phyloP scores from a whole-genome alignment of 2,113 vertebrate species.

The Boulengeromyrus knoepffleri region DNA sequence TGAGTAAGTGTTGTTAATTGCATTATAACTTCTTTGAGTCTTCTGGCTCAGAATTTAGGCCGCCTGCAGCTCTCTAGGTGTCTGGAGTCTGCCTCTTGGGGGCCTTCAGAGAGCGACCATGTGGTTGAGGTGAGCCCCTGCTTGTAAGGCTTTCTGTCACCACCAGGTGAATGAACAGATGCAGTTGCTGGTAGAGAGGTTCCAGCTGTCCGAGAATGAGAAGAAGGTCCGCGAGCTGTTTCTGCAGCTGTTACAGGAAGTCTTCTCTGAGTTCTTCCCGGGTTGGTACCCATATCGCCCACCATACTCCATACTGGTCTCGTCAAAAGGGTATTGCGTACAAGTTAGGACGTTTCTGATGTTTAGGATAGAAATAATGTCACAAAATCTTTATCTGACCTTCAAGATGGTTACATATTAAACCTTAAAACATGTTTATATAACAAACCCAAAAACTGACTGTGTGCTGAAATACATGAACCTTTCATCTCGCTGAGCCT shows the following conservation, averaged over 20 bases:
- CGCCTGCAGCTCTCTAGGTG: too few species aligned
- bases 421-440: background rate
- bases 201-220: conserved; percentile 72
- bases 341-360: background rate
- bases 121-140: background rate
- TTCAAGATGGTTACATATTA: background rate
- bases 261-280: conserved; percentile 83
- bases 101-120: background rate
- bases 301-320: background rate
- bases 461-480: background rate
- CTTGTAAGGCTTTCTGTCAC: background rate
- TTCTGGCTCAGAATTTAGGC: background rate
- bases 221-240: conserved; percentile 66
- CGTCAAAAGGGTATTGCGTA: background rate
- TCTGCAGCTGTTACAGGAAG: conserved; percentile 76
- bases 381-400: background rate
- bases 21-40: background rate
- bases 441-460: background rate
- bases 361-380: background rate
- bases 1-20: background rate
- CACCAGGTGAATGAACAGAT: conserved; percentile 74
- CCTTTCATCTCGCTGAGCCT: background rate
- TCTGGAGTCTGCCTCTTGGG: background rate
- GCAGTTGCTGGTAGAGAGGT: conserved; percentile 59
- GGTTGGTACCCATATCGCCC: conserved; percentile 49